These are phyloP conservation scores for Enteromius mattozi DNA, from an alignment of 2,797 vertebrate species.

Conservation along the genomic window DNA sequence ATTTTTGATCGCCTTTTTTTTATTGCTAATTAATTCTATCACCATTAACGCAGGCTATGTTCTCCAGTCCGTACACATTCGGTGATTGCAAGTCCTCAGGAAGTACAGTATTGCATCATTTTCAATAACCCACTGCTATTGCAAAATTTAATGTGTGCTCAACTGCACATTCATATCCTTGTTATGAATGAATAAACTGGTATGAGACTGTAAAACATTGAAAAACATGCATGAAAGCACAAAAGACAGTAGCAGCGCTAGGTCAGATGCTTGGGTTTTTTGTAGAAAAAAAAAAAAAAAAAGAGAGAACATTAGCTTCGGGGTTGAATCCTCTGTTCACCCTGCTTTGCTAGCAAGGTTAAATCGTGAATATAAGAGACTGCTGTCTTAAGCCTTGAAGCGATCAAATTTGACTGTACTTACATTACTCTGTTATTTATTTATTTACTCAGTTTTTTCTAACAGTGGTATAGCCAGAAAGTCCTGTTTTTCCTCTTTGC, in stretches of 20 bases:
- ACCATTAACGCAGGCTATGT: constrained; percentile 18
- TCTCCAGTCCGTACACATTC: constrained; percentile 3
- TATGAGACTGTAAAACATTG: constrained; percentile 6
- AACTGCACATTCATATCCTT: constrained; percentile 12
- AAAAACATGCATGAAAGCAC: constrained; percentile 24
- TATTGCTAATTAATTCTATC: constrained; percentile 42
- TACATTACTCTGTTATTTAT: constrained; percentile 57
- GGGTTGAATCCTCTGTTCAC: constrained; percentile 61
- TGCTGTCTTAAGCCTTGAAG: constrained; percentile 67
- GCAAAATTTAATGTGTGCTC: not conserved
- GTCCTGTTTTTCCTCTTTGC: constrained; percentile 39
- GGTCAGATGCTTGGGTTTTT: constrained; percentile 39
- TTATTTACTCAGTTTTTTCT: constrained; percentile 61
- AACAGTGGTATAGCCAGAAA: constrained; percentile 35
- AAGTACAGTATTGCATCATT: constrained; percentile 35
- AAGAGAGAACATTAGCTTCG: constrained; percentile 62
- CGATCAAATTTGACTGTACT: constrained; percentile 62
- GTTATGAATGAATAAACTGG: constrained; percentile 35
- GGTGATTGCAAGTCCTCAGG: constrained; percentile 23
- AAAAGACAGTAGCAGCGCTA: not conserved
- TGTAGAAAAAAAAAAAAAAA: constrained; percentile 52
- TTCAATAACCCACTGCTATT: constrained; percentile 35
- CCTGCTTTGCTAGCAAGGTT: constrained; percentile 64
- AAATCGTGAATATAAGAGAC: constrained; percentile 72
- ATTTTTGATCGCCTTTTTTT: constrained; percentile 12